These are phyloP conservation scores for Corythaeola cristata DNA, from an alignment of 2,113 vertebrate species.

Conservation along the genomic window DNA sequence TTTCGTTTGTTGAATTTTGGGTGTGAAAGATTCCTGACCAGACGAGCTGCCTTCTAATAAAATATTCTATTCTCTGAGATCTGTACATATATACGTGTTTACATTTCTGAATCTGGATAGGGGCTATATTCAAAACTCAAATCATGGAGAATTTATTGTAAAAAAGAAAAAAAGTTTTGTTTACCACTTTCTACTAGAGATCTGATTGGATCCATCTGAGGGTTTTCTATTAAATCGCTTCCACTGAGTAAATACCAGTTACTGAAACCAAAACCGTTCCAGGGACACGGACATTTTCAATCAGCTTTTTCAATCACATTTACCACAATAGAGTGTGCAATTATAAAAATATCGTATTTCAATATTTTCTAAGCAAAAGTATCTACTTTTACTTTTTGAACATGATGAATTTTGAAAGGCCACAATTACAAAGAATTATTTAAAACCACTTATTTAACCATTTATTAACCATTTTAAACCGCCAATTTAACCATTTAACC, in stretches of 20 bases:
- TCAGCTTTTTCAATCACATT: background rate
- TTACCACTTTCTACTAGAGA: background rate
- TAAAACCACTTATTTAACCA: background rate
- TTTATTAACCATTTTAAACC: background rate
- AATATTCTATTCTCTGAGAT: background rate
- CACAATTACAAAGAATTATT: background rate
- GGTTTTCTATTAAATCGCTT: background rate
- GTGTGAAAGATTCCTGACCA: background rate
- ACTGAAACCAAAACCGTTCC: background rate
- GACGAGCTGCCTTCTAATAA: background rate
- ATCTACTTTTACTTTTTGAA: background rate
- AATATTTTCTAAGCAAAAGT: background rate
- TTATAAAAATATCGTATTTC: background rate
- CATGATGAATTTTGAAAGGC: background rate
- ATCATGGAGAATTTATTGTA: background rate
- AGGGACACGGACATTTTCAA: background rate
- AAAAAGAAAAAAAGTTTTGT: background rate
- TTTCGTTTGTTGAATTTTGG: background rate
- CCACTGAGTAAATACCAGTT: background rate
- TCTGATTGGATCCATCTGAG: background rate
- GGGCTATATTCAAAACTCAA: background rate
- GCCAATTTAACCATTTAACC: background rate
- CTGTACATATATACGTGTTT: background rate
- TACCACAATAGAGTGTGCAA: background rate
- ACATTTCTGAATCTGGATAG: background rate